Conservation (phyloP, 2,888 invertebrate genomes). For the Scaeva pyrastri region DNA sequence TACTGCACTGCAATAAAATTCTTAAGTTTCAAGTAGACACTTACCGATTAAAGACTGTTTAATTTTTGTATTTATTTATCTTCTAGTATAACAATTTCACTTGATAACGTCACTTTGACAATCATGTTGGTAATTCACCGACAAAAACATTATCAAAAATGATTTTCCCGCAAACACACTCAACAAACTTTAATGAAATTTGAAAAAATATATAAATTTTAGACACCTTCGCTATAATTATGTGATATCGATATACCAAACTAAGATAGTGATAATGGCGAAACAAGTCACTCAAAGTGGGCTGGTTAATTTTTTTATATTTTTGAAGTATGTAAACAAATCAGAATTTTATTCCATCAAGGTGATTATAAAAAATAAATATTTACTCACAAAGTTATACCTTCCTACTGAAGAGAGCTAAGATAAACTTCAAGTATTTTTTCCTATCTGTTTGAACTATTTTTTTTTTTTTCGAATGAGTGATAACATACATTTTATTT, state of each 20-base stretch:
- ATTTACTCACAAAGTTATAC: neutral
- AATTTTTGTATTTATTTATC: too few species aligned
- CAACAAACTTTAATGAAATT: neutral
- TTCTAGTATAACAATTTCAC: neutral
- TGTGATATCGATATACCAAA: slow-evolving; percentile 23
- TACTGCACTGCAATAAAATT: too few species aligned
- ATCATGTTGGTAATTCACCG: neutral
- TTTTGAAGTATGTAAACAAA: slow-evolving; percentile 19
- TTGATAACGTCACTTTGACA: neutral
- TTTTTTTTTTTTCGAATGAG: neutral
- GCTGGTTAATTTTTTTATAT: neutral
- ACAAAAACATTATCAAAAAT: neutral
- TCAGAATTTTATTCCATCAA: slow-evolving; percentile 12
- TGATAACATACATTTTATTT: slow-evolving; percentile 26
- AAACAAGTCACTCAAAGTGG: slow-evolving; percentile 5
- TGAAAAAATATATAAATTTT: neutral
- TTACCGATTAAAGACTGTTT: too few species aligned
- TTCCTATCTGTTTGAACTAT: neutral
- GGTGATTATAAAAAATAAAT: neutral
- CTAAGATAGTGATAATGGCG: slow-evolving; percentile 7
- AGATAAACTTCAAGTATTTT: neutral
- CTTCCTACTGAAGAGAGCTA: neutral
- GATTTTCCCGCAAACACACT: slow-evolving; percentile 1
- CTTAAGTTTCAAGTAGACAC: too few species aligned
- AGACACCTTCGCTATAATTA: neutral